These are phyloP conservation scores for Hymenopus coronatus DNA, from an alignment of 2,888 invertebrate genomes.

Conservation along the genomic window DNA sequence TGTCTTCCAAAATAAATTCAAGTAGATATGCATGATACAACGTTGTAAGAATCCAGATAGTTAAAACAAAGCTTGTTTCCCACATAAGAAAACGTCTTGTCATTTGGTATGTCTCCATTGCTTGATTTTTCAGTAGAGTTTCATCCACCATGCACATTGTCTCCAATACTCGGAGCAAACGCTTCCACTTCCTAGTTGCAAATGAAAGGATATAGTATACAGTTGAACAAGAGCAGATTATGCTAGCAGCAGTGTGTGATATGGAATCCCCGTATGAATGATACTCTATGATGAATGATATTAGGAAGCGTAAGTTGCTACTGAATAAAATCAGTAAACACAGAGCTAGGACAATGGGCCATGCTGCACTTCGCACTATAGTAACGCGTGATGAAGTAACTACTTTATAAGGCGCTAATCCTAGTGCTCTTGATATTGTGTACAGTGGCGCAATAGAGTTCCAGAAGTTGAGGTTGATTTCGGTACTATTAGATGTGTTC, in stretches of 20 bases:
- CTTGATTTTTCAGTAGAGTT: background rate
- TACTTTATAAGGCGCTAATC: background rate
- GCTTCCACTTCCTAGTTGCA: background rate
- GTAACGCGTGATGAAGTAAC: background rate
- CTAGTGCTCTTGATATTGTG: background rate
- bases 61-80: background rate
- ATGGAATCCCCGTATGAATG: background rate
- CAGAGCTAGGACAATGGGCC: background rate
- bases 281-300: fast-evolving
- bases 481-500: background rate
- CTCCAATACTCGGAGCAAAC: background rate
- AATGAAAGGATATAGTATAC: background rate
- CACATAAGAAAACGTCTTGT: background rate
- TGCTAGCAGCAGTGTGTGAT: background rate
- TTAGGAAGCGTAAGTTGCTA: background rate
- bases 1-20: too few relatives aligned
- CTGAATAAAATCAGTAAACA: background rate
- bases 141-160: background rate
- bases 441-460: background rate
- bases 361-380: background rate
- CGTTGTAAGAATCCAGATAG: background rate
- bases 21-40: background rate
- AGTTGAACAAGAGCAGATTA: background rate
- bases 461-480: background rate
- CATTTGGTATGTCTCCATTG: background rate